These are phyloP conservation scores for Oncopeltus fasciatus DNA, from an alignment of 1,140 invertebrate species.

Conservation along the genomic window DNA sequence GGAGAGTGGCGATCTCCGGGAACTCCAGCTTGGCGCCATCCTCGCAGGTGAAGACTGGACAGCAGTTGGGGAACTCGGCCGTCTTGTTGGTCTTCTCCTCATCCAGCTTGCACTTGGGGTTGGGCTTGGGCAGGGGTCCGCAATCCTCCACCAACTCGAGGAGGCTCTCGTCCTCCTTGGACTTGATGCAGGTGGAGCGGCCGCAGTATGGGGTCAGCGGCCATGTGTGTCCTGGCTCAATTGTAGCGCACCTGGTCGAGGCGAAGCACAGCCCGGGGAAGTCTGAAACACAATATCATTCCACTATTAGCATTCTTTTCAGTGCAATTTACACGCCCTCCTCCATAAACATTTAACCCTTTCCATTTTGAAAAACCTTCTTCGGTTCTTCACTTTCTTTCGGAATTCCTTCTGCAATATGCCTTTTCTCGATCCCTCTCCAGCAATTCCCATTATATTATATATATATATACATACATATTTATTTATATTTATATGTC, in stretches of 20 bases:
- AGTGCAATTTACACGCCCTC: too few species aligned
- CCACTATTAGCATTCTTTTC: too few species aligned
- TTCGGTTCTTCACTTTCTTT: too few species aligned
- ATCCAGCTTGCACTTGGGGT: slow-evolving; percentile 70
- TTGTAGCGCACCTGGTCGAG: slow-evolving; percentile 68
- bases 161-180: slow-evolving; percentile 50
- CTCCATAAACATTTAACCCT: too few species aligned
- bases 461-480: too few species aligned
- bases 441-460: too few species aligned
- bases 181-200: slow-evolving; percentile 64
- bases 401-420: too few species aligned
- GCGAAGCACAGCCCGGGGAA: slow-evolving; percentile 81
- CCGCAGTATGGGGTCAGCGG: slow-evolving; percentile 75
- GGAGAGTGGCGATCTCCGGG: neutral
- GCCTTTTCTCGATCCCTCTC: too few species aligned
- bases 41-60: slow-evolving; percentile 65
- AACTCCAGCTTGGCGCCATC: neutral
- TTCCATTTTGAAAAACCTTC: too few species aligned
- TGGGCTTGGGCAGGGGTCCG: slow-evolving; percentile 66
- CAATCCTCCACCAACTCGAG: slow-evolving; percentile 76
- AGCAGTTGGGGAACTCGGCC: slow-evolving; percentile 68
- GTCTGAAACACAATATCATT: slow-evolving; percentile 47
- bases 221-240: slow-evolving; percentile 69
- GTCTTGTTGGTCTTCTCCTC: slow-evolving; percentile 75
- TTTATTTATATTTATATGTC: too few species aligned